Conservation (phyloP, 2,888 invertebrate genomes). For the Tiphia femorata region DNA sequence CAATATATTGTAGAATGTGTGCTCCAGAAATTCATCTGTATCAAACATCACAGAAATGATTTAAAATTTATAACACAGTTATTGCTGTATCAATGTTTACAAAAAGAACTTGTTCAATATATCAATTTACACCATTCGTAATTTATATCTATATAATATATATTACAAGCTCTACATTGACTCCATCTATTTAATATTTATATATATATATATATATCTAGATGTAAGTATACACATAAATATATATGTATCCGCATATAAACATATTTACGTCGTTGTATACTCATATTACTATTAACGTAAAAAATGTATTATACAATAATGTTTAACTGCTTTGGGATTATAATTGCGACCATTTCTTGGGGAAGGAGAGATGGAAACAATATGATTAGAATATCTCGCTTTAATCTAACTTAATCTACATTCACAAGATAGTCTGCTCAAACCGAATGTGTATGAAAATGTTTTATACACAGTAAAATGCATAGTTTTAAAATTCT, state of each 20-base stretch:
- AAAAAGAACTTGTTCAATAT: too few relatives aligned
- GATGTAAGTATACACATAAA: neutral
- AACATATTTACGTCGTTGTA: constrained; percentile 37
- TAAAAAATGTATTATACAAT: constrained; percentile 37
- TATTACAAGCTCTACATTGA: constrained; percentile 34
- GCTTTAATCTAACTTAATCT: too few relatives aligned
- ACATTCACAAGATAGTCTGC: too few relatives aligned
- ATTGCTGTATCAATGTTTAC: too few relatives aligned
- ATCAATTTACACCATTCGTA: too few relatives aligned
- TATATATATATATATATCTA: constrained; percentile 26
- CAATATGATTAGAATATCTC: too few relatives aligned
- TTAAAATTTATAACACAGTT: constrained; percentile 8
- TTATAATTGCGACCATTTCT: constrained; percentile 19
- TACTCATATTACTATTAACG: constrained; percentile 37
- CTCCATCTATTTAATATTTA: constrained; percentile 25
- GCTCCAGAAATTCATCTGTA: constrained; percentile 2
- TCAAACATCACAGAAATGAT: constrained; percentile 36
- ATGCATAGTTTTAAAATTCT: too few relatives aligned
- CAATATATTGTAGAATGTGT: constrained; percentile 13
- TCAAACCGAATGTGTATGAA: too few relatives aligned
- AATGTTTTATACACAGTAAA: too few relatives aligned
- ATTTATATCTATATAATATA: constrained; percentile 15
- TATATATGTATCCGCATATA: constrained; percentile 8
- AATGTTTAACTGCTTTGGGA: constrained; percentile 28
- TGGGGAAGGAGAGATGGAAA: too few relatives aligned